Evolutionary conservation across 2,797 vertebrate genomes (phyloP).

Genomic region (Neostethus bicornis): DNA sequence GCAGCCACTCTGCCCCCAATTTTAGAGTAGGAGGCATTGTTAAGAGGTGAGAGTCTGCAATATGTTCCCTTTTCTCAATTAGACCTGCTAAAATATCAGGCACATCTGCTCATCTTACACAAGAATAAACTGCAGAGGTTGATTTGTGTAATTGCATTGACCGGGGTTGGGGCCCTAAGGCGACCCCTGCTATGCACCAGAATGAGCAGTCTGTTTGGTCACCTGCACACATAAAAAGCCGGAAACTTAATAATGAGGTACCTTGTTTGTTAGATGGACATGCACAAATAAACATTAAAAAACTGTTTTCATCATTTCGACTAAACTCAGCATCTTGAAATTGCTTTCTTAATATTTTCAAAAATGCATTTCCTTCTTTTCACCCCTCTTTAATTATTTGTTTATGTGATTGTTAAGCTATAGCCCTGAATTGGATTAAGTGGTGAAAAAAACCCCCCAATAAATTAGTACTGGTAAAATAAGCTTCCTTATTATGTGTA

Average conservation of each 20-base stretch:
- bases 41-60: conserved; percentile 39
- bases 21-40: conserved; percentile 38
- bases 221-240: conserved; percentile 15
- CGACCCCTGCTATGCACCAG: conserved; percentile 33
- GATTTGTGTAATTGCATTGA: conserved; percentile 66
- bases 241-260: neutral
- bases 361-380: neutral
- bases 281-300: neutral
- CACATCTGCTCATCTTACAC: conserved; percentile 44
- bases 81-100: conserved; percentile 37
- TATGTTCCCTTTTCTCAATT: conserved; percentile 68
- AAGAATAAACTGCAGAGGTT: conserved; percentile 54
- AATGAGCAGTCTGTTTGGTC: conserved; percentile 26
- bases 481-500: too few species aligned
- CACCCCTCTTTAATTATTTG: too few species aligned
- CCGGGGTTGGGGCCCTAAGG: conserved; percentile 47
- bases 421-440: too few species aligned
- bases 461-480: too few species aligned
- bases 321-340: neutral
- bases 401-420: too few species aligned
- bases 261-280: neutral
- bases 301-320: neutral
- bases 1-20: conserved; percentile 5
- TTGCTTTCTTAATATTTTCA: neutral
- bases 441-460: too few species aligned